Conservation (phyloP, 2,797 vertebrate genomes). For the Chelmon rostratus region DNA sequence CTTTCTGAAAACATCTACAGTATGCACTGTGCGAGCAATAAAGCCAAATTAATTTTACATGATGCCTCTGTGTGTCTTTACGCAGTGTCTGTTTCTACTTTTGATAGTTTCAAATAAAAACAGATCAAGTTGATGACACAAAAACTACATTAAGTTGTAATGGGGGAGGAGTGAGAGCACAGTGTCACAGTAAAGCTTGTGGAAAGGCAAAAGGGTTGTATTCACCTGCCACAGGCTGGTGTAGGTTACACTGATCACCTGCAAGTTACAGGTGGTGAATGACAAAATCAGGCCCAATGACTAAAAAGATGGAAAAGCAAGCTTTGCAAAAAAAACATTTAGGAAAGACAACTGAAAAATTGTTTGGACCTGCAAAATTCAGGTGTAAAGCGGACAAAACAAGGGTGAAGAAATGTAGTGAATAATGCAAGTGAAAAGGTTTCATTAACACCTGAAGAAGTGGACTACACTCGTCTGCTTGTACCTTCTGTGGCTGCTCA, state of each 20-base stretch:
- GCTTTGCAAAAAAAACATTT: not conserved
- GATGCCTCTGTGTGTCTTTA: slow-evolving; percentile 18
- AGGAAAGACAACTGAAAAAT: not conserved
- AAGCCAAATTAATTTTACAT: slow-evolving; percentile 85
- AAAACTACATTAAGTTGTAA: not conserved
- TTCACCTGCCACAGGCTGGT: not conserved
- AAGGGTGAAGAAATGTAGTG: not conserved
- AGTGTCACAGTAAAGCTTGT: not conserved
- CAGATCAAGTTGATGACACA: too few relatives aligned
- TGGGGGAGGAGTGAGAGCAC: not conserved
- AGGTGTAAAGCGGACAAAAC: not conserved
- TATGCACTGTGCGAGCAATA: slow-evolving; percentile 83
- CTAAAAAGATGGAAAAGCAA: not conserved
- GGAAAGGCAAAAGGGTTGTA: not conserved
- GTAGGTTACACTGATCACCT: not conserved
- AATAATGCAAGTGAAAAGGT: not conserved
- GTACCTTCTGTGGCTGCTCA: not conserved
- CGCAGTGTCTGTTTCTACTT: not conserved
- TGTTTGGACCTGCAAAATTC: not conserved
- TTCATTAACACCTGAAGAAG: not conserved
- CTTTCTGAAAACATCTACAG: slow-evolving; percentile 56
- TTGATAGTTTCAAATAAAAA: not conserved
- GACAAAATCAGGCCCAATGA: not conserved
- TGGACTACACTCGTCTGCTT: not conserved
- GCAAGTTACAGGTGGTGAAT: not conserved